Base-by-base conservation (phyloP, 2,888 invertebrate species). In the Apamea sordens region DNA sequence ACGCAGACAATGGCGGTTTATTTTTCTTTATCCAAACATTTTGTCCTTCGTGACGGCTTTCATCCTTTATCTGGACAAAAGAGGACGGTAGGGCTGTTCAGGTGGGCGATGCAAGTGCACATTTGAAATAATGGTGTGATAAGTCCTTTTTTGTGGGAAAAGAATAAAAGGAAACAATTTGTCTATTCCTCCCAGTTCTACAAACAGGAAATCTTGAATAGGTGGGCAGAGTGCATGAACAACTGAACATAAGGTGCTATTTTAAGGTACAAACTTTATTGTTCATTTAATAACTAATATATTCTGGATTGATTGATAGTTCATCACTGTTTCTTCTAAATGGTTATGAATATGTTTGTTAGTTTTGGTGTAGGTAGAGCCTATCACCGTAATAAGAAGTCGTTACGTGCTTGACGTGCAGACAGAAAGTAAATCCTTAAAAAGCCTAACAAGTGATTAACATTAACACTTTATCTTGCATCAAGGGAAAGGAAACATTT, bases 21-120 rank as follows among this genome's bases (percentile, higher is more conserved):
- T 84, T 84, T 86, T 84, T 80, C 80, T 84, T 79, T 81, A 84
- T 82, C 71, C 15, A 59, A 73, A 67, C 74, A 71, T 81, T 87
- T 77, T 79, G 71, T 84, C 76, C 65, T 80, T 73, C 77, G 53
- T 85, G 56, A 80, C 8, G 69, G 77, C 64, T 85, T 74, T 64
- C 79, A 76, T 77, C 47, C 70, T 79, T 85, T 86, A 86, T 72
- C 72, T 77, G 80, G 73, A 79, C 71, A 81, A 76, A 83, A 80
- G 63, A 76, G 32, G 75, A 32, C 36, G 36, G 41, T 53, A 32
- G 24, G 65, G 59, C 41, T 53, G 64, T 61, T 50, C 28, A 72
- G 75, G 79, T 77, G 65, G 69, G 61, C 47, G 68, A 64, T 84
- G 87, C 77, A 78, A 80, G 76, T 80, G 64, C 72, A 73, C 74